These are phyloP conservation scores for Enchytraeus crypticus DNA, from an alignment of 2,888 invertebrate species.

Conservation along the genomic window DNA sequence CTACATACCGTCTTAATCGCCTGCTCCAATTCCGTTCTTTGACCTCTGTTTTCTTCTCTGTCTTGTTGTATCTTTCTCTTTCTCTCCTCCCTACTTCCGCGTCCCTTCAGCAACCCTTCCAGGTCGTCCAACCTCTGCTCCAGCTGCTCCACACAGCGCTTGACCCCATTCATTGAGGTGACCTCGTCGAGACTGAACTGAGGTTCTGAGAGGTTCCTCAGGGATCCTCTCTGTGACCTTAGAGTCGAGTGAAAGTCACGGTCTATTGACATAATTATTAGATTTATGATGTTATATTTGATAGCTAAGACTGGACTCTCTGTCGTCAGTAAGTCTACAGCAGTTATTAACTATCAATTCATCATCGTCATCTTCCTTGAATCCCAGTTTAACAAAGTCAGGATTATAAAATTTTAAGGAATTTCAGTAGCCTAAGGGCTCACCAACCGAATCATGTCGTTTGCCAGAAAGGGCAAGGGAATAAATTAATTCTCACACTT, in stretches of 20 bases:
- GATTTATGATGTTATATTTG: neutral
- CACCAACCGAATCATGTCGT: too few species aligned
- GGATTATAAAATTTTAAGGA: too few species aligned
- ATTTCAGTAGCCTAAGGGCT: too few species aligned
- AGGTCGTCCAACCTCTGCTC: constrained; percentile 39
- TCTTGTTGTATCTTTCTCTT: constrained; percentile 27
- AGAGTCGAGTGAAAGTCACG: constrained; percentile 31
- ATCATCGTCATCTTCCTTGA: too few species aligned
- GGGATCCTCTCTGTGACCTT: constrained; percentile 28
- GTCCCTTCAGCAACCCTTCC: constrained; percentile 33
- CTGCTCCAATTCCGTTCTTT: constrained; percentile 20
- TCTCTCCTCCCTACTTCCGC: constrained; percentile 28
- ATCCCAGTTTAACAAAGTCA: too few species aligned
- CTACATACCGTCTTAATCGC: constrained; percentile 25
- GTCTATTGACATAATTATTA: constrained; percentile 29
- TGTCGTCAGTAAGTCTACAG: too few species aligned
- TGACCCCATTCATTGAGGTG: constrained; percentile 26
- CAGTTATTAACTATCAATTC: too few species aligned
- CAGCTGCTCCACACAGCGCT: constrained; percentile 37
- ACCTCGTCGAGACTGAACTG: constrained; percentile 37
- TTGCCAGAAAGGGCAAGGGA: too few species aligned
- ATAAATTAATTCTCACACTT: too few species aligned
- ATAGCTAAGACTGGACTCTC: too few species aligned
- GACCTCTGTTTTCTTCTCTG: constrained; percentile 4
- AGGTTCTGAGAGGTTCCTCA: constrained; percentile 21